These are phyloP conservation scores for Lucilia sericata DNA, from an alignment of 1,140 invertebrate species.

Conservation along the genomic window DNA sequence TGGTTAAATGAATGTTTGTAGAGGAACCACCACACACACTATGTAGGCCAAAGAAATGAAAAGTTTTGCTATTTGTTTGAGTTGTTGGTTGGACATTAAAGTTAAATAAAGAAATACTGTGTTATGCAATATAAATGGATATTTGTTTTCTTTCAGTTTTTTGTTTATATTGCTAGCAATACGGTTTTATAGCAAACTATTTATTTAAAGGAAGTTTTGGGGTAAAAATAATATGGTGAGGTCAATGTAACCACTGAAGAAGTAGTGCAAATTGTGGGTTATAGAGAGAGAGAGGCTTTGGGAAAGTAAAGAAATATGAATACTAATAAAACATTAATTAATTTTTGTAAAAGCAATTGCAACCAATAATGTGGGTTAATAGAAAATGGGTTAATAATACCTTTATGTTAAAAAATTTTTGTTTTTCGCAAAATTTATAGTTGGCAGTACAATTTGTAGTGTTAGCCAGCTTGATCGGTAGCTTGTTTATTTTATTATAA, in stretches of 20 bases:
- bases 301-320: too few relatives aligned
- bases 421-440: too few relatives aligned
- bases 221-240: not conserved
- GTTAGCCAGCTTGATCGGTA: too few relatives aligned
- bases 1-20: not conserved
- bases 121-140: conserved; percentile 9
- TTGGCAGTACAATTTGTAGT: too few relatives aligned
- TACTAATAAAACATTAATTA: too few relatives aligned
- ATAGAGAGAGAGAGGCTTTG: too few relatives aligned
- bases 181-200: not conserved
- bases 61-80: not conserved
- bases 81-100: not conserved
- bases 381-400: too few relatives aligned
- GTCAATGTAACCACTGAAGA: not conserved
- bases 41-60: conserved; percentile 29
- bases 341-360: too few relatives aligned
- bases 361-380: too few relatives aligned
- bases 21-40: not conserved
- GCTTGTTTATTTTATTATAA: too few relatives aligned
- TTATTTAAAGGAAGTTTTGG: not conserved
- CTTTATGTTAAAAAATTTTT: too few relatives aligned
- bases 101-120: not conserved
- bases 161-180: not conserved
- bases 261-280: too few relatives aligned
- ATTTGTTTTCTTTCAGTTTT: conserved; percentile 14